phyloP scores from a whole-genome alignment of 2,888 invertebrate species.

The Seladonia tumulorum region DNA sequence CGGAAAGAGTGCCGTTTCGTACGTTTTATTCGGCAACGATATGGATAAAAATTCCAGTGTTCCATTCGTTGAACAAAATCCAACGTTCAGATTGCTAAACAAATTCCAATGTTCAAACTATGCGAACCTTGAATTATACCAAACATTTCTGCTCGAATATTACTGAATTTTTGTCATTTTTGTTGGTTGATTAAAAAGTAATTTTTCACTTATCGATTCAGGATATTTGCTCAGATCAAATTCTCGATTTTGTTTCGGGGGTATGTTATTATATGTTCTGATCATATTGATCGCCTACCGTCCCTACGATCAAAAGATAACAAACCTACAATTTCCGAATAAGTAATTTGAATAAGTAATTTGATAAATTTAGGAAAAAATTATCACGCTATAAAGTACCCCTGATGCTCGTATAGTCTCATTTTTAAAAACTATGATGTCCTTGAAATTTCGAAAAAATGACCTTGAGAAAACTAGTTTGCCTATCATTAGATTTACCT shows the following conservation, averaged over 20 bases:
- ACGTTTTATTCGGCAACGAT: too few species aligned
- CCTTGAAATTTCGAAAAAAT: neutral
- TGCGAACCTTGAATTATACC: too few species aligned
- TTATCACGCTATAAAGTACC: neutral
- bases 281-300: neutral
- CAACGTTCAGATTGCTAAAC: too few species aligned
- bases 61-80: too few species aligned
- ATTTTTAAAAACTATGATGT: neutral
- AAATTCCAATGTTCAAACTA: too few species aligned
- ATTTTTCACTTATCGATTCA: neutral
- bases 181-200: too few species aligned
- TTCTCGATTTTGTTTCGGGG: neutral
- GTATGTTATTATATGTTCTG: neutral
- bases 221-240: neutral
- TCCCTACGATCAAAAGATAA: neutral
- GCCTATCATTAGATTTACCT: neutral
- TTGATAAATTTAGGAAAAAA: neutral
- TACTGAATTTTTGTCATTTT: too few species aligned
- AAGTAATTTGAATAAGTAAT: neutral
- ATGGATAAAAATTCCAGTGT: too few species aligned
- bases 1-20: neutral
- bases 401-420: neutral
- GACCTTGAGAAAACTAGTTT: neutral
- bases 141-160: too few species aligned
- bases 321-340: neutral